A percentile compares a stretch with the other conserved stretches of the same genome.
Conservation (phyloP, 2,797 vertebrate genomes). For the Phrynocephalus forsythii region DNA sequence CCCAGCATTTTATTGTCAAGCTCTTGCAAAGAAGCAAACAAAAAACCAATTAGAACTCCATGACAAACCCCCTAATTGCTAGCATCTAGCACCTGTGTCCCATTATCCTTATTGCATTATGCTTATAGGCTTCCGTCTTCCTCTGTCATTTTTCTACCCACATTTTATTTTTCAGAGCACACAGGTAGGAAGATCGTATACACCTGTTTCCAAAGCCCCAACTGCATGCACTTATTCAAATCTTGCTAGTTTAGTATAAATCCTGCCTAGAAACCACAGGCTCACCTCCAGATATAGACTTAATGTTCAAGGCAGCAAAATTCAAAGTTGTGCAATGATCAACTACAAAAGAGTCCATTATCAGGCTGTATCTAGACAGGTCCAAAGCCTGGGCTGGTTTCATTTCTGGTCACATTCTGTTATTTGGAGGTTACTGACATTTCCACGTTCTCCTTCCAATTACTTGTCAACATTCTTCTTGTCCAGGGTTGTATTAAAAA, state of each 20-base stretch:
- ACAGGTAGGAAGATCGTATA: slow-evolving; percentile 38
- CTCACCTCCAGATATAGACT: neutral
- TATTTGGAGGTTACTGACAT: neutral
- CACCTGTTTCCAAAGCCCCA: slow-evolving; percentile 6
- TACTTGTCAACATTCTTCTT: neutral
- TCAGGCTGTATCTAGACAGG: neutral
- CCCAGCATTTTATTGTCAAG: neutral
- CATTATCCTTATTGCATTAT: neutral
- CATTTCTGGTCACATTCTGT: neutral
- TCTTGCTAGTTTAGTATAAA: slow-evolving; percentile 33
- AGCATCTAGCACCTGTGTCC: neutral
- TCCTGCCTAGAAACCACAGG: neutral
- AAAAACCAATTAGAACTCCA: slow-evolving; percentile 25
- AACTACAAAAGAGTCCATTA: neutral
- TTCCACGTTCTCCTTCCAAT: neutral
- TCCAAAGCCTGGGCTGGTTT: neutral
- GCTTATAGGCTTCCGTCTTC: neutral
- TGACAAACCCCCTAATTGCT: neutral
- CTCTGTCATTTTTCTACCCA: slow-evolving; percentile 7
- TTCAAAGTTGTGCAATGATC: neutral
- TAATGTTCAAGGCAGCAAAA: neutral
- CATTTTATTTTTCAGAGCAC: slow-evolving; percentile 16
- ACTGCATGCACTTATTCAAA: slow-evolving; percentile 26
- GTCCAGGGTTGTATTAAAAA: neutral
- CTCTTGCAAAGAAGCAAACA: slow-evolving; percentile 4